Conservation (phyloP, 2,888 invertebrate genomes). For the Epinotia nisella region DNA sequence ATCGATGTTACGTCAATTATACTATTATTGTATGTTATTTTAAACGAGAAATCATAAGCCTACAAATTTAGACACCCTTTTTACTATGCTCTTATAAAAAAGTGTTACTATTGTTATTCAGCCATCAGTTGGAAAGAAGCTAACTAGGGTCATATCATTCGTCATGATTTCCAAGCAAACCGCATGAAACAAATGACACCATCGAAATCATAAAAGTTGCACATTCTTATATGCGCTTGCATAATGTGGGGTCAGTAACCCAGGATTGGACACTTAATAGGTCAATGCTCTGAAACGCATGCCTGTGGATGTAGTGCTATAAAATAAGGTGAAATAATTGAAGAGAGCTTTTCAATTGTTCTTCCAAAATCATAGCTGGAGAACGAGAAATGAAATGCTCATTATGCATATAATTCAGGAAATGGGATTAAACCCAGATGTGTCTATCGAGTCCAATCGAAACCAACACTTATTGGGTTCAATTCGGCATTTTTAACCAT, state of each 20-base stretch:
- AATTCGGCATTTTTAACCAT: too few relatives aligned
- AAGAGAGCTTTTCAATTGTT: too few relatives aligned
- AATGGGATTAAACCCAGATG: too few relatives aligned
- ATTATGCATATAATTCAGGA: too few relatives aligned
- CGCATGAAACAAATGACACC: slow-evolving; percentile 21
- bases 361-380: too few relatives aligned
- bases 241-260: slow-evolving; percentile 32
- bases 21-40: too few relatives aligned
- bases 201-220: slow-evolving; percentile 3
- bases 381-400: too few relatives aligned
- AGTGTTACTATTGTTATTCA: not conserved
- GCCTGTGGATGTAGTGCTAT: not conserved
- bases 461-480: too few relatives aligned
- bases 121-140: not conserved
- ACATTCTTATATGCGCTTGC: slow-evolving; percentile 19
- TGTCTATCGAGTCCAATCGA: too few relatives aligned
- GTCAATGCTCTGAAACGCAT: slow-evolving; percentile 22
- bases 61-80: too few relatives aligned
- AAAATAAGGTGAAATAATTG: too few relatives aligned
- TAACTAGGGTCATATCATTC: slow-evolving; percentile 8
- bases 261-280: slow-evolving; percentile 29
- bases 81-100: not conserved
- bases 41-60: not conserved
- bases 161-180: slow-evolving; percentile 12
- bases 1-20: too few relatives aligned